Evolutionary conservation across 2,113 vertebrate species (phyloP).

Genomic region (Gracilinanus agilis): DNA sequence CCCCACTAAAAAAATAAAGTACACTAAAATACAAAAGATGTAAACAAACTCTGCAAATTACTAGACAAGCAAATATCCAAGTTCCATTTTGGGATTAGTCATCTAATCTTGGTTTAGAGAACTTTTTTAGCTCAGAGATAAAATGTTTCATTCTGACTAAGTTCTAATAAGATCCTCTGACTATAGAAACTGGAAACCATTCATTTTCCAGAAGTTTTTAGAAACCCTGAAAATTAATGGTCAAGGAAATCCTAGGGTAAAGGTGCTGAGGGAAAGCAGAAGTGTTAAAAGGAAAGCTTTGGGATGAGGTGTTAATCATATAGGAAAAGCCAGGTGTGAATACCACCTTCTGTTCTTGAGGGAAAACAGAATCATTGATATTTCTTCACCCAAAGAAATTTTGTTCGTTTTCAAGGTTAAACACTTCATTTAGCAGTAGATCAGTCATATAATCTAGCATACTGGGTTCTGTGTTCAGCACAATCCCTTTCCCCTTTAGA

Average conservation of each 20-base stretch:
- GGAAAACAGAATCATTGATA: constrained; percentile 58
- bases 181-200: background rate
- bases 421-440: constrained; percentile 56
- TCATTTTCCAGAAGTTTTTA: constrained; percentile 73
- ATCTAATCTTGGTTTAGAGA: constrained; percentile 14
- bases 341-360: constrained; percentile 56
- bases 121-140: constrained; percentile 39
- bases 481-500: background rate
- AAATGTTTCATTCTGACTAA: constrained; percentile 53
- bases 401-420: constrained; percentile 68
- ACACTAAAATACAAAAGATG: constrained; percentile 26
- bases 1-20: constrained; percentile 21
- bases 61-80: constrained; percentile 34
- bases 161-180: constrained; percentile 47
- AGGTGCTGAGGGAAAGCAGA: constrained; percentile 58
- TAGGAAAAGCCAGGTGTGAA: constrained; percentile 71
- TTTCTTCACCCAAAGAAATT: constrained; percentile 63
- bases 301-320: constrained; percentile 73
- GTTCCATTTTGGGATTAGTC: background rate
- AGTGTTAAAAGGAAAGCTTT: constrained; percentile 68
- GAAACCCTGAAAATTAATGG: constrained; percentile 69
- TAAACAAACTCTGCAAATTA: constrained; percentile 32
- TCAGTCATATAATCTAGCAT: constrained; percentile 52
- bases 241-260: constrained; percentile 71
- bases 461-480: background rate